Evolutionary conservation across 2,797 vertebrate species (phyloP).

Genomic region (Enteromius paludinosus): DNA sequence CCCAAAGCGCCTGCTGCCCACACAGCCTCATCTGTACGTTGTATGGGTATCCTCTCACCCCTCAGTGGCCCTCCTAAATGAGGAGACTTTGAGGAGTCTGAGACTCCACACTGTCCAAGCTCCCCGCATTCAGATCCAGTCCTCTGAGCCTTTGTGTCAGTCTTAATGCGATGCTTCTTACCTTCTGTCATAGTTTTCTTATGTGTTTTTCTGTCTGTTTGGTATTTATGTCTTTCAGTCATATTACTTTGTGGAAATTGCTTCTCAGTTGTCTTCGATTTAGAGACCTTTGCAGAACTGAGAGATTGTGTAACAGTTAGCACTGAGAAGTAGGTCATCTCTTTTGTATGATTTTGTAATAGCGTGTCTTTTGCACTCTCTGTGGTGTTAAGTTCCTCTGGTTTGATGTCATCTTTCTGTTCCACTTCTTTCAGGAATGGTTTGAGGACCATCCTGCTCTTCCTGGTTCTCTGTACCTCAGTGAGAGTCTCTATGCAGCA

Average conservation of each 20-base stretch:
- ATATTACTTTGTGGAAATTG: background rate
- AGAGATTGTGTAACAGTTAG: slow-evolving; percentile 10
- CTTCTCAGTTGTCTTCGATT: background rate
- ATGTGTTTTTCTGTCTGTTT: background rate
- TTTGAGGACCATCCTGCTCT: slow-evolving; percentile 49
- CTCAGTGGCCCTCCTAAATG: slow-evolving; percentile 2
- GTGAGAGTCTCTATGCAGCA: slow-evolving; percentile 70
- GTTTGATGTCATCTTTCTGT: slow-evolving; percentile 2
- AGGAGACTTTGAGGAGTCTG: slow-evolving; percentile 11
- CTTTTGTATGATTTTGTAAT: slow-evolving; percentile 18
- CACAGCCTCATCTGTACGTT: slow-evolving; percentile 83
- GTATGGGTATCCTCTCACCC: slow-evolving; percentile 66
- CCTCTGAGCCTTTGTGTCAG: slow-evolving; percentile 27
- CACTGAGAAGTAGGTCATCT: background rate
- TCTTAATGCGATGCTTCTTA: slow-evolving; percentile 46
- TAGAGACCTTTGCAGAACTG: background rate
- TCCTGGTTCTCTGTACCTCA: slow-evolving; percentile 26
- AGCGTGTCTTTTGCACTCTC: slow-evolving; percentile 26
- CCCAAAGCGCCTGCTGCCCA: slow-evolving; percentile 89
- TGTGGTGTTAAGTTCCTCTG: background rate
- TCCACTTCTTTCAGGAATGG: background rate
- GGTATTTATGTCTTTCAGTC: slow-evolving; percentile 5
- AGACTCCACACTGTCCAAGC: slow-evolving; percentile 57
- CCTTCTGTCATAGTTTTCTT: background rate
- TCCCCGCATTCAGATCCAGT: slow-evolving; percentile 48